Base-by-base conservation (phyloP, 2,113 vertebrate genomes). In the Dascyllus trimaculatus region DNA sequence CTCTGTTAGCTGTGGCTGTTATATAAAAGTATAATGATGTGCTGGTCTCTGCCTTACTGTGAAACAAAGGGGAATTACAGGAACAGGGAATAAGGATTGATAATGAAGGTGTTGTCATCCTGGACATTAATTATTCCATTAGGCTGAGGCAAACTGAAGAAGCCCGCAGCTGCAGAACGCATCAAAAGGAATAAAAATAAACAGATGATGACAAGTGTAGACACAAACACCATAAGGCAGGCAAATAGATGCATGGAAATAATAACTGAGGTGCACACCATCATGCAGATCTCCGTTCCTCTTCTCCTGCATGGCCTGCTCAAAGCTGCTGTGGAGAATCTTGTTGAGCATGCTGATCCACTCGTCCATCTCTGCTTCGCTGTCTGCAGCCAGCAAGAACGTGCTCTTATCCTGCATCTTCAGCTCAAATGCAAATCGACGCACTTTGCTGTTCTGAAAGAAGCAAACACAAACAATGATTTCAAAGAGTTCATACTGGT, bases 341-440 rank as follows among this genome's bases (percentile, higher is more conserved):
- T 96, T 98, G 92, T 98, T 99, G 45, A 99, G 93, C 2, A 94
- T 96, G 64, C 92, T 81, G 85, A 98, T 96, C 98, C 98, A 99
- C 71, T 99, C 98, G 21, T 99, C 98, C 97, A 99, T 98, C 92
- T 99, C 98, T 0, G 85, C 85, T 49, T 99, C 98, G 4, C 96
- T 96, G 81, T 99, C 98, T 5, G 98, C 97, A 15, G 98, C 98
- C 91, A 99, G 86, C 70, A 99, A 95, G 85, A 97, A 99, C 32
- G 96, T 98, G 87, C 97, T 99, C 90, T 98, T 99, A 81, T 99
- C 98, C 88, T 99, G 98, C 98, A 99, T 99, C 94, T 99, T 99
- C 73, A 99, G 95, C 92, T 99, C 98, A 78, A 99, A 99, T 5
- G 96, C 97, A 75, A 97, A 99, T 15, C 98, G 97, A 18, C 97